Evolutionary conservation across 2,797 vertebrate species (phyloP).

Genomic region (Sarcophilus harrisii): DNA sequence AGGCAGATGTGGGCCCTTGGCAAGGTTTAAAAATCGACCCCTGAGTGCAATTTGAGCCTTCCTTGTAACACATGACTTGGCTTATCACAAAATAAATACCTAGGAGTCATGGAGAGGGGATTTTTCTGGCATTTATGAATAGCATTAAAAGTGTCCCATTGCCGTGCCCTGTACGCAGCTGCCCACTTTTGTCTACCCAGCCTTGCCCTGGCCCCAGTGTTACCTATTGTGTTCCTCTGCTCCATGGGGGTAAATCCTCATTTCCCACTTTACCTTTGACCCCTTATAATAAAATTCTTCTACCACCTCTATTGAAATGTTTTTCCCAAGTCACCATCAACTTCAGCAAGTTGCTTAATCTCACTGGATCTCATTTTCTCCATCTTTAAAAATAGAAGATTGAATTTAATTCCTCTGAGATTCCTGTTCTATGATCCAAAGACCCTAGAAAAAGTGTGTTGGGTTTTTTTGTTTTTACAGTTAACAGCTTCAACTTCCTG

Average conservation of each 20-base stretch:
- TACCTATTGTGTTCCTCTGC: background rate
- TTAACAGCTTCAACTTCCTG: background rate
- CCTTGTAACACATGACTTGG: background rate
- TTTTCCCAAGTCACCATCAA: background rate
- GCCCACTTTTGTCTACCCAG: background rate
- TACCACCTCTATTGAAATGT: background rate
- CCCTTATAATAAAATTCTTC: background rate
- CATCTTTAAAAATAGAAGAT: background rate
- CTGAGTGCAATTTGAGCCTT: background rate
- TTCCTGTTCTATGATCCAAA: background rate
- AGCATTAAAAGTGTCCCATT: background rate
- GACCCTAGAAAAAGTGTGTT: background rate
- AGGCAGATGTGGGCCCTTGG: background rate
- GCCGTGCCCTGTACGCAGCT: background rate
- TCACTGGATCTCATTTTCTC: background rate
- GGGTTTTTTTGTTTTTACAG: background rate
- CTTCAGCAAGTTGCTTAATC: background rate
- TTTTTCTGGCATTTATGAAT: background rate
- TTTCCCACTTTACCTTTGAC: background rate
- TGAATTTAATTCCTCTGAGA: background rate
- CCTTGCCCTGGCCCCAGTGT: background rate
- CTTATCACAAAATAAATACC: conserved; percentile 9
- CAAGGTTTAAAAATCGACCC: background rate
- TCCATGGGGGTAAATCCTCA: background rate
- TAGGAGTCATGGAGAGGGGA: background rate